Conservation (phyloP, 2,888 invertebrate species). For the Synanthedon vespiformis region DNA sequence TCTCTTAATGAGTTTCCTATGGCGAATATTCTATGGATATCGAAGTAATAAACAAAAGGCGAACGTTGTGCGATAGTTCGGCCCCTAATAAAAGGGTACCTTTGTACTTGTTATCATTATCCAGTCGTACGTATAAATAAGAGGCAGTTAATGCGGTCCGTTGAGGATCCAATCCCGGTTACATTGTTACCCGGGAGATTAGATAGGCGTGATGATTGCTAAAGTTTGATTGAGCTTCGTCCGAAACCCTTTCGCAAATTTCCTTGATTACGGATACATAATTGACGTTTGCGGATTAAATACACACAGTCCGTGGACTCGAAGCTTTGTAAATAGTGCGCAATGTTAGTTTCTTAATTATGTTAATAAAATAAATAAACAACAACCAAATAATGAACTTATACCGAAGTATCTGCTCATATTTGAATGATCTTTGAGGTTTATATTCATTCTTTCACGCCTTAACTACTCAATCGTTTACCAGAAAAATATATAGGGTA, state of each 20-base stretch:
- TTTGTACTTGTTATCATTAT: constrained; percentile 36
- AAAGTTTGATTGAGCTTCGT: constrained; percentile 63
- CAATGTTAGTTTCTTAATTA: not conserved
- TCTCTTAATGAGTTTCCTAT: not conserved
- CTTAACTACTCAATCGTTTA: no score
- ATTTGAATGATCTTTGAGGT: no score
- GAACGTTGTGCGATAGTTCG: not conserved
- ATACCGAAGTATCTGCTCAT: not conserved
- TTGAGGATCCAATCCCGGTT: constrained; percentile 46
- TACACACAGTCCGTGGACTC: constrained; percentile 23
- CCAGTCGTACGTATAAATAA: constrained; percentile 38
- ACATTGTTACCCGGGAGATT: constrained; percentile 59
- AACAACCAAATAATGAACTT: not conserved
- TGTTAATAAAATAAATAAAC: not conserved
- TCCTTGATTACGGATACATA: constrained; percentile 50
- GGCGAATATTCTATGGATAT: not conserved
- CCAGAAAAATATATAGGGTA: no score
- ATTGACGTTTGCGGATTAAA: constrained; percentile 41
- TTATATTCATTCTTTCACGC: no score
- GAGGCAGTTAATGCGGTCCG: constrained; percentile 44
- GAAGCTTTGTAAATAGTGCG: not conserved
- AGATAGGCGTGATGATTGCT: constrained; percentile 62
- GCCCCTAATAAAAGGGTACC: not conserved
- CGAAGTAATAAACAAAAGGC: not conserved
- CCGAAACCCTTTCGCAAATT: constrained; percentile 50